Evolutionary conservation across 2,113 vertebrate species (phyloP).

Genomic region (Craseonycteris thonglongyai): DNA sequence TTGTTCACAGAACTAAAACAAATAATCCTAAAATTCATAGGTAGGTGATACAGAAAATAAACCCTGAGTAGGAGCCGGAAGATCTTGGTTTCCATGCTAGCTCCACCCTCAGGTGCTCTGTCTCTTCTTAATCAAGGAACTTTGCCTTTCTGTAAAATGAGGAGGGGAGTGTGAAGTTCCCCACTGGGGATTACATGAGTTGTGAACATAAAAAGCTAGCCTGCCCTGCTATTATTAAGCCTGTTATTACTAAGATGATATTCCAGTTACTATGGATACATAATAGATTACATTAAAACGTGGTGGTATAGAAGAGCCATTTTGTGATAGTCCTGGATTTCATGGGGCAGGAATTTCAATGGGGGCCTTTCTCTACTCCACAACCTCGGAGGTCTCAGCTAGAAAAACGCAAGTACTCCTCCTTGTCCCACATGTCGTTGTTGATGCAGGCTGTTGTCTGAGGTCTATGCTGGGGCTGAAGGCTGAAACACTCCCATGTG

Average conservation of each 20-base stretch:
- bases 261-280: slow-evolving; percentile 37
- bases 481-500: not conserved
- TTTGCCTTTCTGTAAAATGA: slow-evolving; percentile 25
- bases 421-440: not conserved
- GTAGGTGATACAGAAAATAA: not conserved
- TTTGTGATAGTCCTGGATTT: not conserved
- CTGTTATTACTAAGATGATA: slow-evolving; percentile 44
- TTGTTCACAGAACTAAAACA: too few species aligned
- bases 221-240: not conserved
- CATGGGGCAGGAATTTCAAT: not conserved
- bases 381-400: not conserved
- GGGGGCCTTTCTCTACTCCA: not conserved
- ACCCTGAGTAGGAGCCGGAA: not conserved
- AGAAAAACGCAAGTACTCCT: not conserved
- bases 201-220: not conserved
- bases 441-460: not conserved
- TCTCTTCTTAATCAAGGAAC: slow-evolving; percentile 26
- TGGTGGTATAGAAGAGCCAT: not conserved
- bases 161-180: not conserved
- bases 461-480: not conserved
- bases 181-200: not conserved
- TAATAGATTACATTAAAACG: slow-evolving; percentile 29
- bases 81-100: not conserved
- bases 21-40: too few species aligned
- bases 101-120: not conserved